Conservation (phyloP, 1,140 invertebrate species). For the Drosophila paulistorum region DNA sequence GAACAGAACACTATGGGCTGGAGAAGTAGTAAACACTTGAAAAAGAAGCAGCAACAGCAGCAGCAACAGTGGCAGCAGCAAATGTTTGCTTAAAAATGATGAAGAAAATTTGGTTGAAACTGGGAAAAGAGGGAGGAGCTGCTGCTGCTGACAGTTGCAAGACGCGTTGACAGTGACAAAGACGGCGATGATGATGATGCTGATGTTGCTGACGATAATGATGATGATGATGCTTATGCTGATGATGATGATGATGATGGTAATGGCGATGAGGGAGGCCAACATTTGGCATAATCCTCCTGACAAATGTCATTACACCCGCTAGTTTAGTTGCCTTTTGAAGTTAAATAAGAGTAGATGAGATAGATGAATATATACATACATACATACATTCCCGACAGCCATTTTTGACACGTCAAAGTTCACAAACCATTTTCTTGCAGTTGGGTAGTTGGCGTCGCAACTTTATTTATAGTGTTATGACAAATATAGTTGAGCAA, state of each 20-base stretch:
- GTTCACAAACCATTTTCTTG: neutral
- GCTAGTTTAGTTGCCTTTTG: conserved; percentile 63
- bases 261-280: conserved; percentile 30
- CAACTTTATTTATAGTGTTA: conserved; percentile 2
- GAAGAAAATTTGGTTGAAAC: conserved; percentile 23
- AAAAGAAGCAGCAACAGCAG: conserved; percentile 15
- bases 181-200: conserved; percentile 67
- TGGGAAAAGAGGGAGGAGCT: conserved; percentile 11
- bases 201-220: conserved; percentile 39
- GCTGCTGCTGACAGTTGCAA: conserved; percentile 67
- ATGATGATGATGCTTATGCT: conserved; percentile 13
- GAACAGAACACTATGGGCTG: neutral
- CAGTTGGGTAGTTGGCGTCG: neutral
- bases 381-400: neutral
- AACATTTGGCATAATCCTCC: conserved; percentile 65
- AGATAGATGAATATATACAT: neutral
- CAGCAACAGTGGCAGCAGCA: conserved; percentile 33
- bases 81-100: conserved; percentile 78
- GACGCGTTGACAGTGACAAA: conserved; percentile 75
- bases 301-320: conserved; percentile 80
- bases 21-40: conserved; percentile 73
- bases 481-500: neutral
- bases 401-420: neutral
- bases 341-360: conserved; percentile 41
- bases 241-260: conserved; percentile 20